These are phyloP conservation scores for Parazoanthus swiftii DNA, from an alignment of 92 coral and sea anemone species.

Conservation along the genomic window DNA sequence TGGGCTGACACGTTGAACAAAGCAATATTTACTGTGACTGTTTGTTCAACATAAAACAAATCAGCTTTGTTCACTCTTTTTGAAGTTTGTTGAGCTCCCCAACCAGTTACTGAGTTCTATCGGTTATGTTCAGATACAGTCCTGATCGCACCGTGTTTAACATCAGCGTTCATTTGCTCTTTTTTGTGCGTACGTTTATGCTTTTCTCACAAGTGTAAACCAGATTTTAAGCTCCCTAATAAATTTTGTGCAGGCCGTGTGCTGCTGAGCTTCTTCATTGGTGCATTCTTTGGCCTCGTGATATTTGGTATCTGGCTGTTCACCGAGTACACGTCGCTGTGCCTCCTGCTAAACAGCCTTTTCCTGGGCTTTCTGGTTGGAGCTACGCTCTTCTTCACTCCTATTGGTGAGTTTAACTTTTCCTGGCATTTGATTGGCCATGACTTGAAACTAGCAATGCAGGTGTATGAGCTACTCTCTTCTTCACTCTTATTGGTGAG, in stretches of 20 bases:
- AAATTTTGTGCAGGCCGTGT: conserved; percentile 41
- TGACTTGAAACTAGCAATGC: too few relatives aligned
- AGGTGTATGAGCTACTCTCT: conserved; percentile 55
- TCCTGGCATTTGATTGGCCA: neutral
- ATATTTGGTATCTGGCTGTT: conserved; percentile 82
- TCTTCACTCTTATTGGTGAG: conserved; percentile 89
- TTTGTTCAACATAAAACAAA: too few relatives aligned
- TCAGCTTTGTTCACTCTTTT: too few relatives aligned
- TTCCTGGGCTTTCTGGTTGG: conserved; percentile 86
- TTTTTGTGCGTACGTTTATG: too few relatives aligned
- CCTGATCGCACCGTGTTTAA: neutral
- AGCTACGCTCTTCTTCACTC: conserved; percentile 81
- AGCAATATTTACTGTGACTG: too few relatives aligned
- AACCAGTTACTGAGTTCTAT: neutral
- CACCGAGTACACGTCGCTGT: conserved; percentile 72
- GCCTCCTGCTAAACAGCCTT: conserved; percentile 72
- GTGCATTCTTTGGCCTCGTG: conserved; percentile 58
- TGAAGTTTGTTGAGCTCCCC: neutral
- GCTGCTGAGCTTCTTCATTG: conserved; percentile 73
- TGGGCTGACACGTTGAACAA: too few relatives aligned
- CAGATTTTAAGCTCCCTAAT: too few relatives aligned
- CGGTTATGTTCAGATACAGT: neutral
- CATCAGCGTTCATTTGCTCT: too few relatives aligned
- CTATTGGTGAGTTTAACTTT: conserved; percentile 62
- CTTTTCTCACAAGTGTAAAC: too few relatives aligned